Percentiles rank a stretch among this genome's conserved stretches.
These are phyloP conservation scores for Struthio camelus DNA, from an alignment of 2,113 vertebrate genomes.

Conservation along the genomic window DNA sequence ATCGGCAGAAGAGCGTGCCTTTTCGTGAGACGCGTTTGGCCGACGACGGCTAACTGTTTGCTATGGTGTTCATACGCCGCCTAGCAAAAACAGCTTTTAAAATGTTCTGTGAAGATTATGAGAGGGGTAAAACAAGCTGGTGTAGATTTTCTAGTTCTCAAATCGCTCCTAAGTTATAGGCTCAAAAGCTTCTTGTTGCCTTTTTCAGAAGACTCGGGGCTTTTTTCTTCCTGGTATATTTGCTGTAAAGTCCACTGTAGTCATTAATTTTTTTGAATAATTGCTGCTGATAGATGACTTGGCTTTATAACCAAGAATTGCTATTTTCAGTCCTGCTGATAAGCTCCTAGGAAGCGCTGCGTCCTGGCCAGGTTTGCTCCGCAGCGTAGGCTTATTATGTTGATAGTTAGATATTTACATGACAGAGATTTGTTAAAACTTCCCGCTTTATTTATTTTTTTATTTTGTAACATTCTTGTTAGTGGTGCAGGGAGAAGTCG, in stretches of 20 bases:
- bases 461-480: neutral
- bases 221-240: neutral
- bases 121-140: neutral
- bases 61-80: neutral
- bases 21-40: neutral
- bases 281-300: neutral
- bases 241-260: neutral
- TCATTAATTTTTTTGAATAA: neutral
- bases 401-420: neutral
- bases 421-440: neutral
- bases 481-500: neutral
- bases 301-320: fast-evolving
- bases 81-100: neutral
- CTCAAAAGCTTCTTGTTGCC: neutral
- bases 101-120: neutral
- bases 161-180: neutral
- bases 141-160: neutral
- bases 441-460: too few species aligned
- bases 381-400: neutral
- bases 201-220: neutral
- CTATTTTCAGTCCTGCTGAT: neutral
- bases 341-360: neutral
- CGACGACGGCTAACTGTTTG: fast-evolving
- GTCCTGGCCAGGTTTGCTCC: neutral
- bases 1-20: neutral